These are phyloP conservation scores for Hemitrygon akajei DNA, from an alignment of 2,797 vertebrate genomes.

Conservation along the genomic window DNA sequence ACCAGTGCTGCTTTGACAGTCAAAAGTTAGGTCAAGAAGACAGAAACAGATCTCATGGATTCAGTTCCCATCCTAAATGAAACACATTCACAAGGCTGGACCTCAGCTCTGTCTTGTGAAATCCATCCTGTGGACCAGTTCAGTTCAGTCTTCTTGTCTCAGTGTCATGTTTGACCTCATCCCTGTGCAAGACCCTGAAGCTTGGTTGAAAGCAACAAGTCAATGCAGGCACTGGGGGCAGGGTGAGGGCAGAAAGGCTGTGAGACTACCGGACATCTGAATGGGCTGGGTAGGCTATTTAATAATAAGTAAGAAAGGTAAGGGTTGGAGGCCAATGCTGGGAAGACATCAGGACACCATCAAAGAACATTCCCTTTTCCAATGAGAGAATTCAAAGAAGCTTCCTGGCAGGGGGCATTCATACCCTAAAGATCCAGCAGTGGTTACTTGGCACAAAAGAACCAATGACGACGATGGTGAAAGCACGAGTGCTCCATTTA, in stretches of 20 bases:
- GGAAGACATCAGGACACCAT: not conserved
- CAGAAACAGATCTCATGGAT: not conserved
- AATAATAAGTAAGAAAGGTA: not conserved
- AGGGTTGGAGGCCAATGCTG: not conserved
- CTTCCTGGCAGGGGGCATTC: not conserved
- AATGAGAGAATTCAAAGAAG: too few relatives aligned
- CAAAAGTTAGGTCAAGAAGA: not conserved
- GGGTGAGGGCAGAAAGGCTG: not conserved
- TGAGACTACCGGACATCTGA: too few relatives aligned
- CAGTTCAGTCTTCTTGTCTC: not conserved
- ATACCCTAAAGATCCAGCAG: not conserved
- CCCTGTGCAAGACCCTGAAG: not conserved
- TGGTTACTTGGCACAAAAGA: not conserved
- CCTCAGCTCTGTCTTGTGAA: too few relatives aligned
- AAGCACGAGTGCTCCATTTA: not conserved
- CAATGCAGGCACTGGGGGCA: not conserved
- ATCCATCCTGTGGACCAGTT: too few relatives aligned
- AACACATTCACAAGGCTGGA: not conserved
- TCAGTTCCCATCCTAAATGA: too few relatives aligned
- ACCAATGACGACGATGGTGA: not conserved
- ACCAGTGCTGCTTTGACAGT: slow-evolving; percentile 16
- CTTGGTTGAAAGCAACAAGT: not conserved
- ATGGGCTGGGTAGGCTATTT: too few relatives aligned
- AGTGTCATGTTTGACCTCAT: not conserved
- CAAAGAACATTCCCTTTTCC: not conserved